Base-by-base conservation (phyloP, 2,888 invertebrate genomes). In the Lepidonotus clava region DNA sequence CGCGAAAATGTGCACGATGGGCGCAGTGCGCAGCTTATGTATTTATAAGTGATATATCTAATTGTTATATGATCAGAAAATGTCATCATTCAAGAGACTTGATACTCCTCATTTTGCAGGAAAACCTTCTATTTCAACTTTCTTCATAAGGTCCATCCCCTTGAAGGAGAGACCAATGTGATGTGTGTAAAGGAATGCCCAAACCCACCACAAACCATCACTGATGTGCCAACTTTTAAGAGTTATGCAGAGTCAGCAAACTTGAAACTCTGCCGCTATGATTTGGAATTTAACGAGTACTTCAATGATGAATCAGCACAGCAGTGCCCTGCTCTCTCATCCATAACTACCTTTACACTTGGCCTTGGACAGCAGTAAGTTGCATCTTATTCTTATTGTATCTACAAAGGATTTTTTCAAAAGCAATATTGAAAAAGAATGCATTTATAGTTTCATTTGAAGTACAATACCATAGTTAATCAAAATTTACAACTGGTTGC, bases 101-200 rank as follows among this genome's bases (percentile, higher is more conserved):
- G 18, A 51, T n/a, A n/a, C n/a, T n/a, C n/a, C n/a, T n/a, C n/a
- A 11, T 24, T 24, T 2, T 34, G 40, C 76, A 76, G 76, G 76
- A 76, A 76, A 28, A 76, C 76, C 0, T 76, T 76, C 83, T 83
- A 83, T 51, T 83, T 83, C 51, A 83, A 41, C 83, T 83, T 83
- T 34, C 1, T 24, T 21, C 46, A 18, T 8, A 38, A 14, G n/a
- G 21, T 51, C 1, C n/a, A n/a, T n/a, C n/a, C n/a, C n/a, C n/a
- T n/a, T n/a, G n/a, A n/a, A n/a, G n/a, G n/a, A n/a, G 51, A 83
- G 8, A 14, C 46, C 24, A 28, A 86, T 0, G 84, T 51, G 24
- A 46, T 88, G 41, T 88, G 88, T 53, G 87, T 87, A 18, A 28
- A 14, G 28, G 24, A 34, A 14, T 88, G 88, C 40, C 88, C 88